Evolutionary conservation across 2,113 vertebrate species (phyloP), one percentile per base, ranked within the genome.

Genomic region (Falcunculus frontatus): DNA sequence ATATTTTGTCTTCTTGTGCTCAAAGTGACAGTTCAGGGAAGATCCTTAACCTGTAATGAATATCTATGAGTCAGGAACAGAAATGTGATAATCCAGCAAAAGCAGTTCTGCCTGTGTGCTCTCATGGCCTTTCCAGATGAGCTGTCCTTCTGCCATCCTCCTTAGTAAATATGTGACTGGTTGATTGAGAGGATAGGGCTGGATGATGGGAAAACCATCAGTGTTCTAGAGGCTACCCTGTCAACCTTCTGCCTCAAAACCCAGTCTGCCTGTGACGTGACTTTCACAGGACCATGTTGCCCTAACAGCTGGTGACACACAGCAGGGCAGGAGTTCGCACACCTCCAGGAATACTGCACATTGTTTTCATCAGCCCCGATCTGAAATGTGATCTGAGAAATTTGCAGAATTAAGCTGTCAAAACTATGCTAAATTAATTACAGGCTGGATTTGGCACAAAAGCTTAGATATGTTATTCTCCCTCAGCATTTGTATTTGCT

Each of bases 401-500:
- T 95, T 86, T 75, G 93, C 41, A 84, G 79, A 75, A 80, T 84
- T 91, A 64, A 81, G 62, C 83, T 90, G 80, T 97, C 90, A 90
- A 89, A 96, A 77, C 56, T n/a, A 10, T 88, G 56, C 44, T 68
- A 67, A 75, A 49, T 78, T 92, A 92, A 92, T 95, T 92, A 72
- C 27, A 92, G 92, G n/a, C 50, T 91, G 67, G 16, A 68, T 87
- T 92, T 93, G 68, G 47, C 76, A 37, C 59, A 52, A 70, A 77
- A 90, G 14, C 68, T 32, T 64, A 74, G 70, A 32, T 70, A 23
- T 20, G 53, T 41, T 72, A 56, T 89, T 93, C 90, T 80, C n/a
- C 57, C n/a, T 75, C n/a, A 79, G 73, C 62, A 32, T 89, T 90
- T 87, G 32, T 87, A 21, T 59, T 84, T 92, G 90, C 80, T 89